Base-by-base conservation (phyloP, 2,113 vertebrate genomes). In the Acinonyx jubatus region DNA sequence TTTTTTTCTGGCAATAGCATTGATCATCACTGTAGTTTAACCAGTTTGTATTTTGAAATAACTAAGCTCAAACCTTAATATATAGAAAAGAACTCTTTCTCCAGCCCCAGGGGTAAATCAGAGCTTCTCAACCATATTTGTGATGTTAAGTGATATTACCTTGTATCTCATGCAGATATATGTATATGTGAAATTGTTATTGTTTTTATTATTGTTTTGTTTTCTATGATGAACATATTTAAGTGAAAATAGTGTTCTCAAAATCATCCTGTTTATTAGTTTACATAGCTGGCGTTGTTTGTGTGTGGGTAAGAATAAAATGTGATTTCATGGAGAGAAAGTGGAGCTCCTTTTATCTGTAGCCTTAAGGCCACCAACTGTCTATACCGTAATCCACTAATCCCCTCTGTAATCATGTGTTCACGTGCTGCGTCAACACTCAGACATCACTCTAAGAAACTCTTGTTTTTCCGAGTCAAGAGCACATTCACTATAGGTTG, bases 311-410 rank as follows among this genome's bases (percentile, higher is more conserved):
- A 92, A 96, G 73, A 98, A 97, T 93, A 93, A 98, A 98, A 97
- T 48, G 66, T 86, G 94, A 96, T 97, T 98, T 88, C 85, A 97
- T 97, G 94, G 76, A 76, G 76, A 98, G 94, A 94, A 98, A 95
- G 65, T 92, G 29, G n/a, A 96, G 89, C 4, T 82, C 84, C 95
- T 98, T 97, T 94, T 93, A 91, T 93, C 65, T 63, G 48, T 78
- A 93, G 78, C 92, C 36, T 98, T 91, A 76, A 95, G 93, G 93
- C 94, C 73, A 12, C 92, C 97, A 98, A 95, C 97, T 97, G 88
- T 98, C 31, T 0, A 80, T 98, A 97, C 82, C 98, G 98, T 96
- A 98, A 98, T 96, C 98, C 98, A 97, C 97, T 98, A 97, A 98
- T 98, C 97, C 93, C 66, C 87, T 95, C 97, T 16, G 27, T 96